Base-by-base conservation (phyloP, 2,797 vertebrate species). In the Bovichtus diacanthus region DNA sequence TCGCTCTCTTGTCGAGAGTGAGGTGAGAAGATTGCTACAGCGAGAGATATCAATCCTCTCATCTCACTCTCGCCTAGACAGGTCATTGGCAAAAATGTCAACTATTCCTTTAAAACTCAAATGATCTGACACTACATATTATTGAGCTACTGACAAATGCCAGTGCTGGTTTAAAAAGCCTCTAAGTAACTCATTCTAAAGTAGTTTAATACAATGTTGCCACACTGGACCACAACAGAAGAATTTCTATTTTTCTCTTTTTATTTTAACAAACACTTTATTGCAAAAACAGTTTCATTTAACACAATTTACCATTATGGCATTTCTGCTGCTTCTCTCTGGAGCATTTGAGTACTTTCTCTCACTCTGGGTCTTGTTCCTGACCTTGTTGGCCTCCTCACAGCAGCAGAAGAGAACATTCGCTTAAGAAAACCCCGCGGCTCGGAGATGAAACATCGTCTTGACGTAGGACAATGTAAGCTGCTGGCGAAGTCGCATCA, bases 401-500 rank as follows among this genome's bases (percentile, higher is more conserved):
- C 58, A 66, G 68, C 58, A 29, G 55, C 34, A 64, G 50, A 62
- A 67, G 51, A 71, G 39, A 84, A 85, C 84, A 78, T 72, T 82
- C 74, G 68, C 47, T 69, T 62, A 60, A 62, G 47, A 79, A 83
- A 76, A 18, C 50, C 88, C 75, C 0, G 23, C 43, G 82, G 83
- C 79, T 36, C 4, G 3, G 31, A 71, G 50, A 80, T 81, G 71
- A 90, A 79, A 81, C 81, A 77, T 77, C 53, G 11, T 66, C 74
- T 60, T 78, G 83, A 81, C 46, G 15, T 61, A 68, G 78, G 68
- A 79, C 41, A 19, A 44, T 59, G n/a, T 27, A 5, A 15, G 70
- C 83, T 82, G 67, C 70, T 11, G 70, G 77, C 78, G 53, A 84
- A 59, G 54, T 70, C 86, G 89, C 86, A 84, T 87, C 50, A 87